Percentiles rank a stretch among this genome's conserved stretches.
phyloP scores from a whole-genome alignment of 2,888 invertebrate genomes.

The Dilophus febrilis region DNA sequence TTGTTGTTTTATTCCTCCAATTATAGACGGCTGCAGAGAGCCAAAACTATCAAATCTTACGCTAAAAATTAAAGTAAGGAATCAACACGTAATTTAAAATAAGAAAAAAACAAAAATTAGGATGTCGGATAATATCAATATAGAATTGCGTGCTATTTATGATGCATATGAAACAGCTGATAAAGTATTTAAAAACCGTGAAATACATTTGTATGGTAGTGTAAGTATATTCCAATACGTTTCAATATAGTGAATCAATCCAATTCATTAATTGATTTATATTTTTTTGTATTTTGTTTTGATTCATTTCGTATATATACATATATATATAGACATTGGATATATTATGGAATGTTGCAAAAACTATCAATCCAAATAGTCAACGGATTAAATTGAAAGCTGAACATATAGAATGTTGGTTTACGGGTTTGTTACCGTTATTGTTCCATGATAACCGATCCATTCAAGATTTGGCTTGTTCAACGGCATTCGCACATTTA shows the following conservation, averaged over 20 bases:
- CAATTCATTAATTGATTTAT: too few species aligned
- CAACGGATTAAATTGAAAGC: slow-evolving; percentile 18
- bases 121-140: too few species aligned
- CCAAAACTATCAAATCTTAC: too few species aligned
- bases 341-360: slow-evolving; percentile 25
- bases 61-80: too few species aligned
- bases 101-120: too few species aligned
- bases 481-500: slow-evolving; percentile 30
- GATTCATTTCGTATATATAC: too few species aligned
- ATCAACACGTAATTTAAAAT: too few species aligned
- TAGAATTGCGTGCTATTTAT: slow-evolving; percentile 21
- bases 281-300: too few species aligned
- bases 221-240: slow-evolving; percentile 16
- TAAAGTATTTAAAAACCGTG: slow-evolving; percentile 24
- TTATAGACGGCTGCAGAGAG: too few species aligned
- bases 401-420: slow-evolving; percentile 32
- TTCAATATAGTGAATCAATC: too few species aligned
- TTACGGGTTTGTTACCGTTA: slow-evolving; percentile 32
- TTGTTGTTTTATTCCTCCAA: too few species aligned
- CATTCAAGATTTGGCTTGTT: slow-evolving; percentile 22
- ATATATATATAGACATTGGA: slow-evolving; percentile 24
- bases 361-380: slow-evolving; percentile 24
- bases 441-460: slow-evolving; percentile 24
- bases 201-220: slow-evolving; percentile 25
- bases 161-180: slow-evolving; percentile 25